A percentile compares a stretch with the other conserved stretches of the same genome.
Conservation (phyloP, 2,797 vertebrate genomes). For the Neosalanx taihuensis region DNA sequence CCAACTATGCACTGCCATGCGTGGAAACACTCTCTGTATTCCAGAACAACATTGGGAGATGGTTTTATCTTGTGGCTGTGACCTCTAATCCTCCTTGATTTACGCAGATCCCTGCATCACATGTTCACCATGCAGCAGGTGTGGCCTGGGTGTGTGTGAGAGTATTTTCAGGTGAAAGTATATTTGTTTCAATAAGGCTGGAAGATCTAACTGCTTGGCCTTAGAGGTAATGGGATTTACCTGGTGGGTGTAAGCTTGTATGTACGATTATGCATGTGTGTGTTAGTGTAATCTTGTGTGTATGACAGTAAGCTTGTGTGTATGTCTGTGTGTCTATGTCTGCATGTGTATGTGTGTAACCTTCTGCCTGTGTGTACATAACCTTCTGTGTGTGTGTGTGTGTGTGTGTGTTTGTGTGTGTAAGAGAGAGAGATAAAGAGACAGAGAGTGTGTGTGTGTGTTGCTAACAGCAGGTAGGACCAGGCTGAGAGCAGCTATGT, state of each 20-base stretch:
- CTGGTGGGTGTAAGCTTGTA: neutral
- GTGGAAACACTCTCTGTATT: too few relatives aligned
- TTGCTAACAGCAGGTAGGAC: neutral
- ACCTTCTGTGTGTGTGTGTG: neutral
- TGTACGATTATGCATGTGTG: neutral
- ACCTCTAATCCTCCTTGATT: constrained; percentile 1
- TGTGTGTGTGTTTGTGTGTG: too few relatives aligned
- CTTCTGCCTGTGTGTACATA: too few relatives aligned
- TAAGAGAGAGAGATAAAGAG: neutral
- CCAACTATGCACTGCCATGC: too few relatives aligned
- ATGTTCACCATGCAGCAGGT: neutral
- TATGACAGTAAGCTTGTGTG: too few relatives aligned
- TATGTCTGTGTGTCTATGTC: too few relatives aligned
- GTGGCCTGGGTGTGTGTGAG: neutral
- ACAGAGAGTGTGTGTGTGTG: neutral
- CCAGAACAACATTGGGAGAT: neutral
- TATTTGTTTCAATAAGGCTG: neutral
- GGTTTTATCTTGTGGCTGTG: neutral
- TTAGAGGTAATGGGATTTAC: neutral
- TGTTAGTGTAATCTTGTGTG: too few relatives aligned
- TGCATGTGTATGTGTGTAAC: too few relatives aligned
- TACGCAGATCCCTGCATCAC: neutral
- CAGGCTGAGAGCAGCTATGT: too few relatives aligned
- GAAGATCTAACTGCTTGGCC: neutral
- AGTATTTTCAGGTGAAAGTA: neutral